A percentile compares a stretch with the other conserved stretches of the same genome.
Conservation (phyloP, 2,888 invertebrate genomes). For the Iselma pallidipennis region DNA sequence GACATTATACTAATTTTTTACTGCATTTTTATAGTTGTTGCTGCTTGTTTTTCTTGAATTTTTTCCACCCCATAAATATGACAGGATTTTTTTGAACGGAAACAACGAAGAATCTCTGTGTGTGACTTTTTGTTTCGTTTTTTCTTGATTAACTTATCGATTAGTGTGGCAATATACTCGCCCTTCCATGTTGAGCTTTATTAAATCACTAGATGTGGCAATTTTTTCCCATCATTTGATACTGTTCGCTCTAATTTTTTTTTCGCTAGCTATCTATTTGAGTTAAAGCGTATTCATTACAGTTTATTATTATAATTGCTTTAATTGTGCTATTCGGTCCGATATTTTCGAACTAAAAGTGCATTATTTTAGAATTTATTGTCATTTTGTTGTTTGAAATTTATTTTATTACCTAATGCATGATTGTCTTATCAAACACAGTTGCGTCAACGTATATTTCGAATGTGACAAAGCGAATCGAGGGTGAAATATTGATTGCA, state of each 20-base stretch:
- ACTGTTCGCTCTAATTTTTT: neutral
- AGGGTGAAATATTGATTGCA: conserved; percentile 12
- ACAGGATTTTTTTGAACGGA: neutral
- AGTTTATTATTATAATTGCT: too few relatives aligned
- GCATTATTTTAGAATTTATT: too few relatives aligned
- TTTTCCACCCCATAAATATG: neutral
- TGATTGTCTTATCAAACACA: neutral
- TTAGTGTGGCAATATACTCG: neutral
- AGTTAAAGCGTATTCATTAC: too few relatives aligned
- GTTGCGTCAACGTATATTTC: neutral
- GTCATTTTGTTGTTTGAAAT: too few relatives aligned
- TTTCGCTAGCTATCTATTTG: too few relatives aligned
- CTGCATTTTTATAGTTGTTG: too few relatives aligned
- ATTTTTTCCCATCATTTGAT: neutral
- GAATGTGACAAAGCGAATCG: neutral
- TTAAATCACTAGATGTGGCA: neutral
- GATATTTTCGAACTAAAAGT: too few relatives aligned
- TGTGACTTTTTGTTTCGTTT: neutral
- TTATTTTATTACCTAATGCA: neutral
- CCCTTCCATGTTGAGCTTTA: neutral
- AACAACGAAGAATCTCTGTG: too few relatives aligned
- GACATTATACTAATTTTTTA: too few relatives aligned
- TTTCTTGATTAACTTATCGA: neutral
- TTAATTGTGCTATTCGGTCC: too few relatives aligned
- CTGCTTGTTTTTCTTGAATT: neutral